Evolutionary conservation across 2,113 vertebrate genomes (phyloP).

Genomic region (Ranitomeya imitator): DNA sequence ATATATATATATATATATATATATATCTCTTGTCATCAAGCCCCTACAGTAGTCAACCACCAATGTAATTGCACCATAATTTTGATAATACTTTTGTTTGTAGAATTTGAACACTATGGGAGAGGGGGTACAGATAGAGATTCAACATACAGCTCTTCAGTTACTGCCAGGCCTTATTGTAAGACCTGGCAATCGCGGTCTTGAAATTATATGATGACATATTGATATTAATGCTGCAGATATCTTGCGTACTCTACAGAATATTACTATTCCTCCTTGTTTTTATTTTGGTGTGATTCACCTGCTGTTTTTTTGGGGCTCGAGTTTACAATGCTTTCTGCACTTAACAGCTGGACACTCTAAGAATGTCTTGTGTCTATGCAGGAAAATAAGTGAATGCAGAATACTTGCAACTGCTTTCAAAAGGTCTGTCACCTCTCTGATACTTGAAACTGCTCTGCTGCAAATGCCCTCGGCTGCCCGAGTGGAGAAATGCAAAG

Average conservation of each 20-base stretch:
- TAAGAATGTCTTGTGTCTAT: constrained; percentile 20
- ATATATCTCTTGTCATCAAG: not conserved
- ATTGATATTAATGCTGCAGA: not conserved
- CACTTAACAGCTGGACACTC: not conserved
- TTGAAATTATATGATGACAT: not conserved
- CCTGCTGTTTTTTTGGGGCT: not conserved
- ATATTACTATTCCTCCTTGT: not conserved
- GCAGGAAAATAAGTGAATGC: constrained; percentile 24
- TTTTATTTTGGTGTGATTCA: not conserved
- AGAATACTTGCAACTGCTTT: constrained; percentile 6
- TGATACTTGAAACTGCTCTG: constrained; percentile 45
- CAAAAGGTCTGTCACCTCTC: constrained; percentile 14
- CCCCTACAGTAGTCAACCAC: not conserved
- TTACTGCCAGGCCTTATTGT: not conserved
- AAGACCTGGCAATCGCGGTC: not conserved
- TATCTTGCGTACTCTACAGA: not conserved
- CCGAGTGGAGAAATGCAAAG: constrained; percentile 20
- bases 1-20: not conserved
- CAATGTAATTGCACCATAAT: not conserved
- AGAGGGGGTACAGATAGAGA: not conserved
- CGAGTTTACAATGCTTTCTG: constrained; percentile 5
- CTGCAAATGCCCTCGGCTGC: not conserved
- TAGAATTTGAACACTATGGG: not conserved
- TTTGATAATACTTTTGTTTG: constrained; percentile 3
- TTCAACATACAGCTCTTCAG: not conserved